Base-by-base conservation (phyloP, 2,888 invertebrate species). In the Trissolcus brochymenae region DNA sequence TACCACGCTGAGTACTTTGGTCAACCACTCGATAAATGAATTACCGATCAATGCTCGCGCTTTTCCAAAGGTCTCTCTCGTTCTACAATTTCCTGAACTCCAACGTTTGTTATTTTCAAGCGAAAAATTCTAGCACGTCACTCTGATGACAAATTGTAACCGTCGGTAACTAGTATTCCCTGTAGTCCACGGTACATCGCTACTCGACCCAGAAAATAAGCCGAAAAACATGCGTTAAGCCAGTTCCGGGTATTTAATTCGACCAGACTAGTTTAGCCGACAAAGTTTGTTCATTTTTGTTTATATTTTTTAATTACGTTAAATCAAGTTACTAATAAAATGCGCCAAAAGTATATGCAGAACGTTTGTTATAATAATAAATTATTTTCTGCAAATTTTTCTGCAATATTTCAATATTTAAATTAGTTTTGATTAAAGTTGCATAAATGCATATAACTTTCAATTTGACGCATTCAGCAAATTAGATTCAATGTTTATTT, bases 111-210 rank as follows among this genome's bases (percentile, higher is more conserved):
- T 53, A 46, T 62, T 57, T 54, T 43, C 46, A 14, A 16, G 16
- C n/a, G 40, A 57, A 56, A 73, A 59, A 74, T 46, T 46, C 17
- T 60, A 43, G 50, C 17, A 65, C 11, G 16, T 46, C 46, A 16
- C 46, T 54, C 61, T 46, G 71, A 29, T 54, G 68, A 64, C 68
- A 41, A 70, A 75, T 68, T 75, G 68, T 70, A 65, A 66, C 66
- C 51, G 19, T 16, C 61, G 50, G 61, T 65, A 76, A 76, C 71
- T 61, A 76, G 54, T 57, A 67, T 50, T 57, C 56, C 57, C 66
- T 41, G 43, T 55, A 9, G 55, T 55, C 56, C 16, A 19, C 56
- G 49, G n/a, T 35, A 14, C 53, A 43, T 40, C 54, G 25, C n/a
- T 14, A 62, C 54, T 64, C 25, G 54, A 64, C 21, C 64, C 16